Evolutionary conservation across 2,797 vertebrate species (phyloP).

Genomic region (Chiroxiphia lanceolata): DNA sequence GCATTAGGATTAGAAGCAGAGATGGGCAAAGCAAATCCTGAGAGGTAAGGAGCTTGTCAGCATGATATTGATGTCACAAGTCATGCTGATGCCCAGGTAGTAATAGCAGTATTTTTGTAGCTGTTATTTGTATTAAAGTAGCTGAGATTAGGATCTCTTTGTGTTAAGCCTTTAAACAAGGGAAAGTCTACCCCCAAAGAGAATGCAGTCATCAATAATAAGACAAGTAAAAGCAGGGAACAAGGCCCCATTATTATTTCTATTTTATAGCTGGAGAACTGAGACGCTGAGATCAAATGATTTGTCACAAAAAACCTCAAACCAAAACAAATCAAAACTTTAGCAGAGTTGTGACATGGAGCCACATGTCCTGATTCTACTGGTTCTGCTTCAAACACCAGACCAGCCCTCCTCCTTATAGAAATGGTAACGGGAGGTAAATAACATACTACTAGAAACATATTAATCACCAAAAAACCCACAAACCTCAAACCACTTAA

Average conservation of each 20-base stretch:
- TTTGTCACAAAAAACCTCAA: neutral
- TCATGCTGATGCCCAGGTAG: slow-evolving; percentile 60
- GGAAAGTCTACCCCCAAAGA: slow-evolving; percentile 37
- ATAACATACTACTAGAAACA: neutral
- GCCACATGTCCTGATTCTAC: neutral
- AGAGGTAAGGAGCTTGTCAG: slow-evolving; percentile 42
- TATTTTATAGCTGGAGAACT: slow-evolving; percentile 20
- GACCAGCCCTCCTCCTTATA: neutral
- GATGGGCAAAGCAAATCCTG: slow-evolving; percentile 46
- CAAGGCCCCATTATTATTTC: slow-evolving; percentile 15
- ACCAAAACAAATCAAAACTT: neutral
- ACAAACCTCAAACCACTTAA: neutral
- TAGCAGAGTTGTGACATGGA: neutral
- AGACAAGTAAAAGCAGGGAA: slow-evolving; percentile 25
- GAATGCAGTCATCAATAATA: slow-evolving; percentile 35
- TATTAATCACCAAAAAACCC: neutral
- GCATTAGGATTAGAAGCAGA: slow-evolving; percentile 41
- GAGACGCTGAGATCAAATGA: slow-evolving; percentile 6
- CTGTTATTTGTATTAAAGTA: slow-evolving; percentile 52
- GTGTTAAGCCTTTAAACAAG: slow-evolving; percentile 54
- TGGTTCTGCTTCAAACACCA: neutral
- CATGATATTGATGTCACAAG: slow-evolving; percentile 43
- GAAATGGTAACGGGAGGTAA: neutral
- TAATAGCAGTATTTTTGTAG: slow-evolving; percentile 29
- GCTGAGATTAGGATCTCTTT: slow-evolving; percentile 55